Percentiles rank a stretch among this genome's conserved stretches.
Evolutionary conservation across 2,113 vertebrate species (phyloP).

Genomic region (Urocynchramus pylzowi): DNA sequence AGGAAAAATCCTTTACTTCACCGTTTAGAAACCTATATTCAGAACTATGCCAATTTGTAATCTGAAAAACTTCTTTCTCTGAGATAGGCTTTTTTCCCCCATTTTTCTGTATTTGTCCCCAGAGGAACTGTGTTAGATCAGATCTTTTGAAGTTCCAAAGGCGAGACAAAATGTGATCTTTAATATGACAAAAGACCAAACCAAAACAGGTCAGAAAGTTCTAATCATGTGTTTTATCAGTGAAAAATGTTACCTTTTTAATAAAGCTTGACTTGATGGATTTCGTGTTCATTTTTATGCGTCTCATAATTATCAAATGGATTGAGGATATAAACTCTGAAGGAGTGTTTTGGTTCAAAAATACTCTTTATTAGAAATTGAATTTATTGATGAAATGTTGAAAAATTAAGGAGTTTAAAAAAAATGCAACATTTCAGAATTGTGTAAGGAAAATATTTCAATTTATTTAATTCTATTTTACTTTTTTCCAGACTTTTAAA

Average conservation of each 20-base stretch:
- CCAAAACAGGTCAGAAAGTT: background rate
- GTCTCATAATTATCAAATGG: background rate
- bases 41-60: background rate
- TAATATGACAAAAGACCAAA: background rate
- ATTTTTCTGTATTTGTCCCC: background rate
- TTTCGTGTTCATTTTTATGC: background rate
- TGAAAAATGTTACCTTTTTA: background rate
- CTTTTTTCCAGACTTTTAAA: background rate
- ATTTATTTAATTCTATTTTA: background rate
- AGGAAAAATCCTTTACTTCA: background rate
- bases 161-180: background rate
- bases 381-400: background rate
- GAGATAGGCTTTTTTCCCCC: background rate
- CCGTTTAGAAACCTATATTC: background rate
- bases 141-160: background rate
- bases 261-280: background rate
- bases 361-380: background rate
- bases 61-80: background rate
- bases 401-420: background rate
- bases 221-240: background rate
- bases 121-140: background rate
- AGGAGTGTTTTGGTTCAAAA: background rate
- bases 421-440: background rate
- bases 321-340: background rate
- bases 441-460: background rate